Evolutionary conservation across 2,888 invertebrate species (phyloP).

Genomic region (Apoderus coryli): DNA sequence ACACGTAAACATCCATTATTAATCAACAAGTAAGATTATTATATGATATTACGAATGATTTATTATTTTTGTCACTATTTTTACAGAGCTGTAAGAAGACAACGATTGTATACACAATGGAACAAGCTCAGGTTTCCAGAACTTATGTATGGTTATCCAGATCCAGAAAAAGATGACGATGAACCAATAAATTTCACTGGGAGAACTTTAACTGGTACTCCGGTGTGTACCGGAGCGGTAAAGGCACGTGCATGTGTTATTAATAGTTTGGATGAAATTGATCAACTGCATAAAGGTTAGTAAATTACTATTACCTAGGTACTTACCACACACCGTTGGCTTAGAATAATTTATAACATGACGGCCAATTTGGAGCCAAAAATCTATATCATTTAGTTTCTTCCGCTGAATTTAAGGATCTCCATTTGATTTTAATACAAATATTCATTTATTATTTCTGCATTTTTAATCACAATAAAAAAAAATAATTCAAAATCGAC

Average conservation of each 20-base stretch:
- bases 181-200: conserved; percentile 11
- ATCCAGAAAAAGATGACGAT: conserved; percentile 17
- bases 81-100: conserved; percentile 49
- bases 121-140: conserved; percentile 49
- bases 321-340: too few relatives aligned
- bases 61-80: conserved; percentile 2
- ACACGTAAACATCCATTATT: conserved; percentile 37
- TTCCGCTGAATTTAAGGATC: too few relatives aligned
- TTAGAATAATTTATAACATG: too few relatives aligned
- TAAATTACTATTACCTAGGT: too few relatives aligned
- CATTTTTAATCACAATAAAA: too few relatives aligned
- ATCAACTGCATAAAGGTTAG: conserved; percentile 26
- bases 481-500: too few relatives aligned
- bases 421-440: too few relatives aligned
- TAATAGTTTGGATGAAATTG: conserved; percentile 45
- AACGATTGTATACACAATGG: conserved; percentile 44
- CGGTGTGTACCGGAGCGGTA: conserved; percentile 56
- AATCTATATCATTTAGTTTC: too few relatives aligned
- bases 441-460: too few relatives aligned
- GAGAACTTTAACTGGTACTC: conserved; percentile 41
- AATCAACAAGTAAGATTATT: conserved; percentile 42
- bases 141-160: conserved; percentile 29
- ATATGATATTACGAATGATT: conserved; percentile 1
- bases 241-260: conserved; percentile 60
- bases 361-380: too few relatives aligned